A percentile compares a stretch with the other conserved stretches of the same genome.
Evolutionary conservation across 2,888 invertebrate species (phyloP).

Genomic region (Lasiommata megera): DNA sequence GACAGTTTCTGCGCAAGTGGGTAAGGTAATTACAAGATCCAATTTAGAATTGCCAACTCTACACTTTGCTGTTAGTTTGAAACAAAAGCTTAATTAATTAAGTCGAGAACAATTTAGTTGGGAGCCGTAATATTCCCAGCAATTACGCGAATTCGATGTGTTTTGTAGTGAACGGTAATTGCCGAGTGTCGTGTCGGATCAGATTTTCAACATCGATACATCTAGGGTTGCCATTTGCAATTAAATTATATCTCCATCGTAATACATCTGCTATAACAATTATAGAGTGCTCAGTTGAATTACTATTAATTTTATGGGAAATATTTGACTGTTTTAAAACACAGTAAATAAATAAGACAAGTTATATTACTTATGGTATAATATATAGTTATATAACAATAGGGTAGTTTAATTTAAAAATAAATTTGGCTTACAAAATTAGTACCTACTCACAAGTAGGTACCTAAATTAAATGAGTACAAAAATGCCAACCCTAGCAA

Average conservation of each 20-base stretch:
- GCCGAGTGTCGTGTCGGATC: constrained; percentile 70
- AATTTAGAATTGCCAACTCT: constrained; percentile 82
- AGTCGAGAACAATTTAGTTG: constrained; percentile 81
- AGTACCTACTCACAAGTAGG: too few species aligned
- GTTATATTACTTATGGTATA: too few species aligned
- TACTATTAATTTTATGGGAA: too few species aligned
- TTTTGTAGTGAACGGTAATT: constrained; percentile 76
- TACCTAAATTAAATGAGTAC: not conserved
- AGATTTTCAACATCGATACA: constrained; percentile 50
- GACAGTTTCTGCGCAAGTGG: constrained; percentile 76
- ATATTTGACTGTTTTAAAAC: too few species aligned
- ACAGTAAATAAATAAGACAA: too few species aligned
- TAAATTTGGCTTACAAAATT: too few species aligned
- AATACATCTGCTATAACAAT: too few species aligned
- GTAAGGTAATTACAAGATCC: constrained; percentile 81
- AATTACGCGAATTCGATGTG: constrained; percentile 78
- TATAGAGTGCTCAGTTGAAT: too few species aligned
- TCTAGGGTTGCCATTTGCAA: not conserved
- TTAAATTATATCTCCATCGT: not conserved
- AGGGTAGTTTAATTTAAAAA: too few species aligned
- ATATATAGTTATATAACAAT: too few species aligned
- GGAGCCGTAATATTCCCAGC: constrained; percentile 80
- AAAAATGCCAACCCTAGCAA: constrained; percentile 6
- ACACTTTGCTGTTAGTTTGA: constrained; percentile 82
- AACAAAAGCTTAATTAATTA: constrained; percentile 82